Evolutionary conservation across 1,140 invertebrate species (phyloP), one percentile per base, ranked within the genome.

Genomic region (Hyphantria cunea): DNA sequence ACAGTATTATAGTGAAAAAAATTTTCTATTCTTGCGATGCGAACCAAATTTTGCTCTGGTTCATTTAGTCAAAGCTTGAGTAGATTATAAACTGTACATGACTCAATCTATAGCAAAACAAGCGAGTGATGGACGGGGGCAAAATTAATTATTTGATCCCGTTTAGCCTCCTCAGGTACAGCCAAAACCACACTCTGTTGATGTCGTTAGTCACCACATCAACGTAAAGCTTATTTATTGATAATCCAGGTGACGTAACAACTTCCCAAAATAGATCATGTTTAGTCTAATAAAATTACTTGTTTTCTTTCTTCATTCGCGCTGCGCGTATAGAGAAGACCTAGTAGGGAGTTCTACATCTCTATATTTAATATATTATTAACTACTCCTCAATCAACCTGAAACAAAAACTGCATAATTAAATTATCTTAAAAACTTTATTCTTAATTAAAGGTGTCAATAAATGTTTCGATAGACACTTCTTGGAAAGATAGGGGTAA

Each of bases 211-310:
- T 15, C 14, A 25, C 45, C 9, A 44, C 41, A 11, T 12, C 17
- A 17, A 25, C 9, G 17, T 48, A 55, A 7, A 1, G 41, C 25
- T 33, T 34, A 33, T 45, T 34, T 56, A 34, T 47, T 8, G 42
- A 39, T 48, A 31, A 13, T 9, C 15, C 32, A 31, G 12, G 44
- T 62, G 58, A 67, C 59, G 65, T 67, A 51, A 69, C 34, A 47
- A 15, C 52, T 50, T 41, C 17, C 52, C 61, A 61, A 69, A 61
- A 52, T 69, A 69, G 58, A 64, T 61, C 52, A 39, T 69, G 62
- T 64, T 69, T 65, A 59, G 56, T 64, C 56, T 62, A 41, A 60
- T 52, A 62, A 62, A 39, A 62, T 11, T 45, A 47, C 65, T 69
- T 63, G 64, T 63, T 70, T 58, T 60, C 45, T 39, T 54, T 41